phyloP scores from a whole-genome alignment of 1,140 invertebrate genomes.

The Danaus plexippus region DNA sequence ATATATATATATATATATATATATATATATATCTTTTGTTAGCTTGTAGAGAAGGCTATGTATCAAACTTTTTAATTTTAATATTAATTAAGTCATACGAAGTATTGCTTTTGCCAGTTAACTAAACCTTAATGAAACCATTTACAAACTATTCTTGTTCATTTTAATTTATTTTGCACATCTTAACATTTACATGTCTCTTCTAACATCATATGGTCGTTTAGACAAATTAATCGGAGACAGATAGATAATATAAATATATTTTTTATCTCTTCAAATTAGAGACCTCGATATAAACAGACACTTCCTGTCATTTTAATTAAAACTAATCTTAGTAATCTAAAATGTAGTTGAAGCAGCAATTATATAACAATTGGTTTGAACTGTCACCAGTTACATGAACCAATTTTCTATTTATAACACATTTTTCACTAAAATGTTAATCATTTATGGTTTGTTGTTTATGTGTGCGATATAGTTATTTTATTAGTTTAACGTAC shows the following conservation, averaged over 20 bases:
- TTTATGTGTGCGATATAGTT: not conserved
- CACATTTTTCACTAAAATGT: not conserved
- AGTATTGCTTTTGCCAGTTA: too few relatives aligned
- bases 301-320: slow-evolving; percentile 16
- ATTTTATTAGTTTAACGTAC: not conserved
- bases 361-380: slow-evolving; percentile 4
- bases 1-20: too few relatives aligned
- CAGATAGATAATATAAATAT: slow-evolving; percentile 8
- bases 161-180: too few relatives aligned
- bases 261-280: slow-evolving; percentile 1
- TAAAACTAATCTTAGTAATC: slow-evolving; percentile 13
- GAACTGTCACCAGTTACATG: slow-evolving; percentile 3
- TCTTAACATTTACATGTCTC: too few relatives aligned
- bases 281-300: slow-evolving; percentile 3
- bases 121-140: too few relatives aligned
- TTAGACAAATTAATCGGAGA: too few relatives aligned
- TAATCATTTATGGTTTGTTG: not conserved
- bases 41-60: too few relatives aligned
- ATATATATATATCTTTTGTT: too few relatives aligned
- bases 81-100: too few relatives aligned
- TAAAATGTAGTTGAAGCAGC: slow-evolving; percentile 12
- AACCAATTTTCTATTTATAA: slow-evolving; percentile 5
- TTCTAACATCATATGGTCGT: too few relatives aligned
- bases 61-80: too few relatives aligned
- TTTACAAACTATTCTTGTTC: too few relatives aligned